Evolutionary conservation across 37 sponge, comb jelly and placozoan genomes (phyloP).

Genomic region (Oopsacas minuta): DNA sequence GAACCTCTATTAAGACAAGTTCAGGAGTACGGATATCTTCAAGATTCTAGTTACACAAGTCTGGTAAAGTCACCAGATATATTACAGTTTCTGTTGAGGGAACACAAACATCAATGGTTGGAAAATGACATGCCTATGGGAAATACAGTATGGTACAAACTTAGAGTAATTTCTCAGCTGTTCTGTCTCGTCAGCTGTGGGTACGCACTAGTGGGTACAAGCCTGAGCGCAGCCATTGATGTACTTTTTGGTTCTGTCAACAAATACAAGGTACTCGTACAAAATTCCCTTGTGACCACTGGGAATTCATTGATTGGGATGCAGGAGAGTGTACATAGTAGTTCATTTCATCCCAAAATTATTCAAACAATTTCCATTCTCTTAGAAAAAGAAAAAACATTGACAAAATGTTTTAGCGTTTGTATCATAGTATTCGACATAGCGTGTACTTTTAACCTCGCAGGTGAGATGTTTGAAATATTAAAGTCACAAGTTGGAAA

Average conservation of each 20-base stretch:
- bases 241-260: not conserved
- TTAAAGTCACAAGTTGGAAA: conserved; percentile 12
- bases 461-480: not conserved
- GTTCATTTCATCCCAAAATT: conserved; percentile 4
- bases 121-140: not conserved
- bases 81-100: not conserved
- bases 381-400: not conserved
- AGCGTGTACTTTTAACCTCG: conserved; percentile 9
- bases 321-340: not conserved
- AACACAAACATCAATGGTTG: not conserved
- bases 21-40: not conserved
- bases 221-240: conserved; percentile 4
- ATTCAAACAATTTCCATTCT: conserved; percentile 4
- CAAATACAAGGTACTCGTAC: conserved; percentile 17
- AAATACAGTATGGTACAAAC: not conserved
- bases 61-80: not conserved
- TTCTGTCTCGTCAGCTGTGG: conserved; percentile 11
- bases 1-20: not conserved
- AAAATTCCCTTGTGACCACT: conserved; percentile 14
- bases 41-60: not conserved
- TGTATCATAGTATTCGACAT: conserved; percentile 8
- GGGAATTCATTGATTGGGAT: conserved; percentile 4
- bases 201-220: not conserved
- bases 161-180: not conserved
- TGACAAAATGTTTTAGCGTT: not conserved